These are phyloP conservation scores for Aurelia aurita complex sp. Pacific DNA, from an alignment of 30 jellyfish, hydroid and myxozoan genomes.

Conservation along the genomic window DNA sequence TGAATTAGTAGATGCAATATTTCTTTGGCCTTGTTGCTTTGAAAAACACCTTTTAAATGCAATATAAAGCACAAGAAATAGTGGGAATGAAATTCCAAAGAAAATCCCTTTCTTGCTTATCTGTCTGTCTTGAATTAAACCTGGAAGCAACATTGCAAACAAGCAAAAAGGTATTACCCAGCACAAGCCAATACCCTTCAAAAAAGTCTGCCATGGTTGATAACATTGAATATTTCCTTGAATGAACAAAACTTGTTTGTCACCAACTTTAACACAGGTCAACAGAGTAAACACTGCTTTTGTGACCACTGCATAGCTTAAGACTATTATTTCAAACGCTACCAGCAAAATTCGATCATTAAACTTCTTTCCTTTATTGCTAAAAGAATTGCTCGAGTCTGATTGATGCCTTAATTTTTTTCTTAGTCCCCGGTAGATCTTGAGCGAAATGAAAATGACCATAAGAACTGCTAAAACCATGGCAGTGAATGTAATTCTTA, in stretches of 20 bases:
- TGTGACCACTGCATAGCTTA: constrained; percentile 24
- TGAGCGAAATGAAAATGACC: neutral
- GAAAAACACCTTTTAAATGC: neutral
- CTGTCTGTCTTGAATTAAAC: constrained; percentile 10
- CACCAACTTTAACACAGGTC: constrained; percentile 19
- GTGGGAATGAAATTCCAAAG: constrained; percentile 27
- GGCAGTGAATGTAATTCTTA: constrained; percentile 1
- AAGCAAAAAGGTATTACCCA: constrained; percentile 54
- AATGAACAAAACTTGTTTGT: constrained; percentile 8
- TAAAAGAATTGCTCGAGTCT: too few relatives aligned
- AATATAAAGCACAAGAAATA: neutral
- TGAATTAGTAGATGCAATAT: neutral
- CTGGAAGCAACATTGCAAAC: constrained; percentile 3
- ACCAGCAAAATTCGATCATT: neutral
- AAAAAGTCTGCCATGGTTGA: constrained; percentile 39
- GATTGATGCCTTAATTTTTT: neutral
- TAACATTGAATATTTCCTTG: constrained; percentile 52
- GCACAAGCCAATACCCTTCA: constrained; percentile 5
- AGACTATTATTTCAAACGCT: constrained; percentile 23
- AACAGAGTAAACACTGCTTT: constrained; percentile 7
- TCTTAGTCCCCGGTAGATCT: neutral
- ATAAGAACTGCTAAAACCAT: neutral
- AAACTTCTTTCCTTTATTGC: too few relatives aligned
- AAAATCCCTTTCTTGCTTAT: constrained; percentile 1
- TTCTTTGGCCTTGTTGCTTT: neutral